phyloP scores from a whole-genome alignment of 1,140 invertebrate genomes.

The Aculops lycopersici region DNA sequence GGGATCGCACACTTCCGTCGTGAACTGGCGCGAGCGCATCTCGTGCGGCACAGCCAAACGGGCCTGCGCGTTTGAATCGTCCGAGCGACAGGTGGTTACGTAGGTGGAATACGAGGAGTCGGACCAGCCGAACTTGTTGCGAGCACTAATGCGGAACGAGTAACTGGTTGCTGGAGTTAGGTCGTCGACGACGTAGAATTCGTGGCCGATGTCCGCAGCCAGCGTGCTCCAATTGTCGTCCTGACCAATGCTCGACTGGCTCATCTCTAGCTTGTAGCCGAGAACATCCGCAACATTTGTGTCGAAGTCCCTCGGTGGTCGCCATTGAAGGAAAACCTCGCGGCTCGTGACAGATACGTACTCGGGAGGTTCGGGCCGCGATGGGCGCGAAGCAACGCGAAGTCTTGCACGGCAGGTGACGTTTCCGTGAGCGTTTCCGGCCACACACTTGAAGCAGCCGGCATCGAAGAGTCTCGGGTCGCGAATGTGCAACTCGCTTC shows the following conservation, averaged over 20 bases:
- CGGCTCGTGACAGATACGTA: slow-evolving; percentile 42
- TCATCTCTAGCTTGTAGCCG: slow-evolving; percentile 42
- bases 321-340: slow-evolving; percentile 53
- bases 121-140: slow-evolving; percentile 74
- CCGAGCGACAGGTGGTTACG: slow-evolving; percentile 19
- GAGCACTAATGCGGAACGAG: slow-evolving; percentile 51
- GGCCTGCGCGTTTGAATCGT: slow-evolving; percentile 21
- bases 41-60: slow-evolving; percentile 26
- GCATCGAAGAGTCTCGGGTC: slow-evolving; percentile 18
- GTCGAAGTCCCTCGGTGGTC: slow-evolving; percentile 35
- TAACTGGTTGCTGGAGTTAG: slow-evolving; percentile 43
- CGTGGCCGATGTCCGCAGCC: slow-evolving; percentile 60
- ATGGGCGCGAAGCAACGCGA: slow-evolving; percentile 25
- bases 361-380: slow-evolving; percentile 52
- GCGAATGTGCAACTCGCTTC: slow-evolving; percentile 5
- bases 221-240: slow-evolving; percentile 51
- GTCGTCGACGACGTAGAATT: slow-evolving; percentile 50
- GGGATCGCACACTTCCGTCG: slow-evolving; percentile 28
- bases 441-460: slow-evolving; percentile 78
- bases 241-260: slow-evolving; percentile 27
- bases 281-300: slow-evolving; percentile 37
- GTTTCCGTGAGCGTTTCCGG: slow-evolving; percentile 35
- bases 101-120: slow-evolving; percentile 37
- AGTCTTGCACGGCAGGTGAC: slow-evolving; percentile 20
- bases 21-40: slow-evolving; percentile 8